phyloP scores from a whole-genome alignment of 2,888 invertebrate species.

The Drosophila demipolita region DNA sequence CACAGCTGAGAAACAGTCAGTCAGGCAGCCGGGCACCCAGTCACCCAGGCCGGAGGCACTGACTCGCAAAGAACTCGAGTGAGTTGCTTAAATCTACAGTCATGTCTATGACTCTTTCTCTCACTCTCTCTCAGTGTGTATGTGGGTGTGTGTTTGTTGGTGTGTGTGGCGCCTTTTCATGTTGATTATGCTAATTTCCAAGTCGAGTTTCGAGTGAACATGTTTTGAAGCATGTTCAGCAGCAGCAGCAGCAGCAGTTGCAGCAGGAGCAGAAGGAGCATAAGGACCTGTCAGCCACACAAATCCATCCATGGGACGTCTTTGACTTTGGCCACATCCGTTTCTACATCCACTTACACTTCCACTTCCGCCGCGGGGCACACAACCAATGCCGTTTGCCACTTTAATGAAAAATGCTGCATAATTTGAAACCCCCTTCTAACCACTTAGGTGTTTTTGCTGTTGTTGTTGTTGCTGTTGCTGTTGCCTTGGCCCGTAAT shows the following conservation, averaged over 20 bases:
- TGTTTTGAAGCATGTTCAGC: constrained; percentile 48
- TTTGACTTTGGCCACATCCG: constrained; percentile 53
- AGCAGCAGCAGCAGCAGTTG: constrained; percentile 17
- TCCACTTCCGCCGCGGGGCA: constrained; percentile 48
- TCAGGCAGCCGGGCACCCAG: constrained; percentile 3
- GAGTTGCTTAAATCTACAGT: constrained; percentile 50
- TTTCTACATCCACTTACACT: constrained; percentile 41
- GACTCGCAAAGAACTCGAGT: constrained; percentile 46
- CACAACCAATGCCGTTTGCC: constrained; percentile 55
- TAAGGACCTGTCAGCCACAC: constrained; percentile 54
- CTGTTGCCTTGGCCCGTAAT: constrained; percentile 41
- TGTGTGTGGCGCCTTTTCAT: constrained; percentile 69
- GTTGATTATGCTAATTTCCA: constrained; percentile 75
- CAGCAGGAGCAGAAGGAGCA: constrained; percentile 24
- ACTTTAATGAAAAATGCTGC: constrained; percentile 77
- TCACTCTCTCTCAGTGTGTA: not conserved
- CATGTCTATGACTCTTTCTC: constrained; percentile 15
- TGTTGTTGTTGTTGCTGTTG: constrained; percentile 21
- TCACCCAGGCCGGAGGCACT: constrained; percentile 36
- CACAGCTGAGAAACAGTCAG: constrained; percentile 50
- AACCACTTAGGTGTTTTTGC: constrained; percentile 42
- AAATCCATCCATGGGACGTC: constrained; percentile 59
- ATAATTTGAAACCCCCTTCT: constrained; percentile 51
- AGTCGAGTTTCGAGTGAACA: constrained; percentile 73
- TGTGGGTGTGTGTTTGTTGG: not conserved